Conservation (phyloP, 2,113 vertebrate genomes). For the Rissa tridactyla region DNA sequence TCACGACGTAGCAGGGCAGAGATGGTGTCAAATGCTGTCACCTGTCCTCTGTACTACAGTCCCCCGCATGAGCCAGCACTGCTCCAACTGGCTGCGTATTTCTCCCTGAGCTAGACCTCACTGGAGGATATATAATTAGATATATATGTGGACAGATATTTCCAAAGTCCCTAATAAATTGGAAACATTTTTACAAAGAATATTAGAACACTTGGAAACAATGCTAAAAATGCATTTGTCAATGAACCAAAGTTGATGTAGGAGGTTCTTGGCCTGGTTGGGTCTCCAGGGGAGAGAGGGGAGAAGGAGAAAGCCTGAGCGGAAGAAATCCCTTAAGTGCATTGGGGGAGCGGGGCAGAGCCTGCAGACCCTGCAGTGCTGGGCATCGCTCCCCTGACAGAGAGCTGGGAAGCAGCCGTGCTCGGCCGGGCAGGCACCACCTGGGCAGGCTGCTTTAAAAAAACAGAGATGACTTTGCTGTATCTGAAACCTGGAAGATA, state of each 20-base stretch:
- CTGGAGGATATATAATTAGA: background rate
- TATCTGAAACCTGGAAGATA: no score
- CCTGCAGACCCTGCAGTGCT: background rate
- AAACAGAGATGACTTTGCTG: background rate
- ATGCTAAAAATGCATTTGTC: background rate
- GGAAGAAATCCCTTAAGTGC: background rate
- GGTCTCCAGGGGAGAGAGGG: background rate
- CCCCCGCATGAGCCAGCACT: background rate
- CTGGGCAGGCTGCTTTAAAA: background rate
- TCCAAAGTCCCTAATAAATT: background rate
- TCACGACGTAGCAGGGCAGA: accelerated
- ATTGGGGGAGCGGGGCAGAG: accelerated
- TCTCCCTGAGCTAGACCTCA: background rate
- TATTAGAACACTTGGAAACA: background rate
- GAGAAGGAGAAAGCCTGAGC: background rate
- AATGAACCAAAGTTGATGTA: background rate
- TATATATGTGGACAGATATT: background rate
- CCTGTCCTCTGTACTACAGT: no score
- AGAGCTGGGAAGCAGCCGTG: accelerated
- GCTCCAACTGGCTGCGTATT: accelerated
- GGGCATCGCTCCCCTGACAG: accelerated
- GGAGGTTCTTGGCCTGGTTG: background rate
- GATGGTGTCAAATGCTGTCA: background rate
- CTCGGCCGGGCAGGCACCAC: background rate
- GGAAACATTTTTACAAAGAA: background rate